phyloP scores from a whole-genome alignment of 2,113 vertebrate genomes.

The Butorides virescens region DNA sequence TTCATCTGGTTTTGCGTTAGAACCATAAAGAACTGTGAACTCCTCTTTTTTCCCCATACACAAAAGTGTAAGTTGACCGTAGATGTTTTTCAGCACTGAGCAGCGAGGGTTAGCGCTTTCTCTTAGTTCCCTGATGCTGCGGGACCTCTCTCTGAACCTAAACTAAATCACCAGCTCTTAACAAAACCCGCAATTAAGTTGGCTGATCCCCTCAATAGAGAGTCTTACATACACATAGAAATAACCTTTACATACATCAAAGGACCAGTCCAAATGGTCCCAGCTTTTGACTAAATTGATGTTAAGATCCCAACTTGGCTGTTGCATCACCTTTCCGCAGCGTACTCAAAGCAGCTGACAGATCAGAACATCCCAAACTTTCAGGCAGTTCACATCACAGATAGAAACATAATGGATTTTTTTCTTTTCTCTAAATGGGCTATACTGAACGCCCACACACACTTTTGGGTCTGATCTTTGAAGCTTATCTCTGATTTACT shows the following conservation, averaged over 20 bases:
- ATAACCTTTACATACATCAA: conserved; percentile 47
- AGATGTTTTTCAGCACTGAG: neutral
- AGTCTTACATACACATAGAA: conserved; percentile 28
- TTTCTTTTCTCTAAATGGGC: conserved; percentile 56
- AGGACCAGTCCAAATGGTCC: conserved; percentile 16
- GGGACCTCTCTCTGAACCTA: conserved; percentile 43
- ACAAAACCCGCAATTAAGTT: conserved; percentile 56
- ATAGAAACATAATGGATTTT: conserved; percentile 60
- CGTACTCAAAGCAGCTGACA: conserved; percentile 47
- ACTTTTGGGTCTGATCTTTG: conserved; percentile 68
- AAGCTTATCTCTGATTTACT: conserved; percentile 68
- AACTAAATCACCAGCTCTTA: conserved; percentile 45
- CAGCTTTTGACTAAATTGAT: conserved; percentile 52
- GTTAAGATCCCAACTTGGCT: conserved; percentile 41
- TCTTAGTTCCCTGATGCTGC: neutral
- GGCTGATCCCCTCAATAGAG: conserved; percentile 9
- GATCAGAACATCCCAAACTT: conserved; percentile 65
- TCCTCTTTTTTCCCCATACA: neutral
- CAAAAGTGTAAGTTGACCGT: neutral
- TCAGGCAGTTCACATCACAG: conserved; percentile 64
- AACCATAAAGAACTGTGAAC: neutral
- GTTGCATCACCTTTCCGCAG: conserved; percentile 58
- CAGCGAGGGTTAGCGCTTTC: conserved; percentile 21
- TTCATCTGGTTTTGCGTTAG: neutral
- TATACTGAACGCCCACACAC: conserved; percentile 60